Percentiles rank a stretch among this genome's conserved stretches.
Evolutionary conservation across 2,888 invertebrate genomes (phyloP).

Genomic region (Anarsia innoxiella): DNA sequence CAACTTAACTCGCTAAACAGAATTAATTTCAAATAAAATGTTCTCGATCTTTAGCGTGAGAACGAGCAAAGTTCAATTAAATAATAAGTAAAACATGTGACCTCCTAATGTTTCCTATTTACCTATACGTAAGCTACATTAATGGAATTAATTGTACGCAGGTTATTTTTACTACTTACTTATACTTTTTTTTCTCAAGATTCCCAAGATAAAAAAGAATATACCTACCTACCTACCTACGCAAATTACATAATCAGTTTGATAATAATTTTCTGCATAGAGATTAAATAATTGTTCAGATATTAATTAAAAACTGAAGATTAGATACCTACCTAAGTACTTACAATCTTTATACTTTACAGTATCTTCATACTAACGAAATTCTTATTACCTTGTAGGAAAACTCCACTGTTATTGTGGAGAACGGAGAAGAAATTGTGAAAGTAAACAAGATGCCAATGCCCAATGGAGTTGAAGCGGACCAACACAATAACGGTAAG

Average conservation of each 20-base stretch:
- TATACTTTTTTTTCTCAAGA: too few relatives aligned
- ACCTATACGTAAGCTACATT: too few relatives aligned
- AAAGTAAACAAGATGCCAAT: conserved; percentile 49
- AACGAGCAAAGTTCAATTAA: too few relatives aligned
- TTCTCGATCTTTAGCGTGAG: too few relatives aligned
- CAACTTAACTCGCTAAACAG: too few relatives aligned
- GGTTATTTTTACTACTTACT: too few relatives aligned
- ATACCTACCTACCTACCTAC: not conserved
- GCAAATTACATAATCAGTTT: too few relatives aligned
- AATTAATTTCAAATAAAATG: too few relatives aligned
- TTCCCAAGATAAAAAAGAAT: too few relatives aligned
- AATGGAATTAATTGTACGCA: too few relatives aligned
- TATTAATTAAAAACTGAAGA: not conserved
- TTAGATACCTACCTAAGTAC: not conserved
- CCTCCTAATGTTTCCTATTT: too few relatives aligned
- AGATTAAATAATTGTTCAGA: not conserved
- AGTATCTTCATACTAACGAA: not conserved
- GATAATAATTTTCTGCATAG: not conserved
- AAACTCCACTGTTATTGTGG: conserved; percentile 37
- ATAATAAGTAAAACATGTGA: too few relatives aligned
- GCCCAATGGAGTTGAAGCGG: conserved; percentile 45
- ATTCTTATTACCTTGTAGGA: conserved; percentile 33
- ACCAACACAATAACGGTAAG: conserved; percentile 49
- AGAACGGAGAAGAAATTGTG: conserved; percentile 49
- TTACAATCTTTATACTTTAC: not conserved